Evolutionary conservation across 2,113 vertebrate genomes (phyloP), one percentile per base, ranked within the genome.

Genomic region (Phyllopteryx taeniolatus): DNA sequence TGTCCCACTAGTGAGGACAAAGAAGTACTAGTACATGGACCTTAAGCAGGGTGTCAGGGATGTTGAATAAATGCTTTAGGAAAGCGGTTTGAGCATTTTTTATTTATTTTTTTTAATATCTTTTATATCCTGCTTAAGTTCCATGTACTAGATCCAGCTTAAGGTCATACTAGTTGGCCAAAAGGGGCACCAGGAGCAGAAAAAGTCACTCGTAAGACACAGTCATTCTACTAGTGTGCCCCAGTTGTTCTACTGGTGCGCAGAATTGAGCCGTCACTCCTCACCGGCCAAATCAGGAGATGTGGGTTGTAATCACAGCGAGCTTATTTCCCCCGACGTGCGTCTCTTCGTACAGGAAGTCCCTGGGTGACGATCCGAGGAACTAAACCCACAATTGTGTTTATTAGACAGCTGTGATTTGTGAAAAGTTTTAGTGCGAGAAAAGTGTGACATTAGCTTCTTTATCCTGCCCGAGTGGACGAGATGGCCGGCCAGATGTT

Each of bases 401-500:
- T 73, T 61, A 79, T 75, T 22, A 71, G 51, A 59, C 53, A 8
- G 43, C 7, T 17, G 65, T 54, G 49, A 44, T 53, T 72, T 74
- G 35, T 19, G 33, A 60, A 64, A 46, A 65, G 19, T 68, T 70
- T 56, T 57, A 7, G 35, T 49, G 59, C 0, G 2, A 83, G 70
- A 65, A 59, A 71, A 61, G 56, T 67, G 49, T 71, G 70, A 51
- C 17, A 72, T 79, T 68, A 63, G 68, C 75, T 78, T 78, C 31
- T 74, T 39, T 19, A 5, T 42, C 70, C 69, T 64, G 22, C 59
- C 2, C 39, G 8, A 20, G 44, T 66, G 71, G 77, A 78, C 59
- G 27, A 76, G 68, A 66, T 77, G 67, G 85, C 88, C 88, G 67
- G 85, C 88, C 88, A 92, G 88, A 87, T 94, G 89, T 90, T 65